Evolutionary conservation across 2,888 invertebrate species (phyloP).

Genomic region (Parthenolecanium corni): DNA sequence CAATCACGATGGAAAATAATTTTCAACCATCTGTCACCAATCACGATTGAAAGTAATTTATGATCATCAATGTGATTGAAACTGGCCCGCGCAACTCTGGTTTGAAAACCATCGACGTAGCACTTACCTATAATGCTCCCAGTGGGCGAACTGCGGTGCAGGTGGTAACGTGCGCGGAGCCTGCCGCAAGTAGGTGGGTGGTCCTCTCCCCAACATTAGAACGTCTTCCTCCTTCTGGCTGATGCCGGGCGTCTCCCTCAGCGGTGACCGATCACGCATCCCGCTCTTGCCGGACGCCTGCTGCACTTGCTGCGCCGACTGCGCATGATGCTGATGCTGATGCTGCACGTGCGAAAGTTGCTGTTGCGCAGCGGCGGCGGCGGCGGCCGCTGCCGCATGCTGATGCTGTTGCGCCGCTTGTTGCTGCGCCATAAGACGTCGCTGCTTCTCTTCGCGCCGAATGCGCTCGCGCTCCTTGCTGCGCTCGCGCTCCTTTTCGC

Average conservation of each 20-base stretch:
- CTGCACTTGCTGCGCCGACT: slow-evolving; percentile 31
- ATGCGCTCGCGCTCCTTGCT: slow-evolving; percentile 34
- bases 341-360: slow-evolving; percentile 32
- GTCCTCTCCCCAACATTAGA: slow-evolving; percentile 40
- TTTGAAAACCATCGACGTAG: too few relatives aligned
- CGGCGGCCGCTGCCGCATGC: slow-evolving; percentile 5
- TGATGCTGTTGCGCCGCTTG: slow-evolving; percentile 32
- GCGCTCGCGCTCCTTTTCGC: slow-evolving; percentile 42
- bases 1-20: too few relatives aligned
- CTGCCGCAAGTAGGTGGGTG: slow-evolving; percentile 36
- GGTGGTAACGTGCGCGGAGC: slow-evolving; percentile 42
- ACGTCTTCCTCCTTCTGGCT: slow-evolving; percentile 34
- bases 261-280: slow-evolving; percentile 56
- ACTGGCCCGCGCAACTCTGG: too few relatives aligned
- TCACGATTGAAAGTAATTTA: too few relatives aligned
- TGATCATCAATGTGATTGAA: too few relatives aligned
- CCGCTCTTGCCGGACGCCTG: neutral
- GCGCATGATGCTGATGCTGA: slow-evolving; percentile 39
- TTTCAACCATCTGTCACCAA: too few relatives aligned
- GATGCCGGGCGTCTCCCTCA: slow-evolving; percentile 49
- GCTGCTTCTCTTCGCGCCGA: slow-evolving; percentile 41
- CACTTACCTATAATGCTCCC: slow-evolving; percentile 48
- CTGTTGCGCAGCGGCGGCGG: slow-evolving; percentile 19
- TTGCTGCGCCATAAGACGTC: slow-evolving; percentile 42
- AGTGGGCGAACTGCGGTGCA: slow-evolving; percentile 46